Evolutionary conservation across 2,888 invertebrate genomes (phyloP).

Genomic region (Fragum whitleyi): DNA sequence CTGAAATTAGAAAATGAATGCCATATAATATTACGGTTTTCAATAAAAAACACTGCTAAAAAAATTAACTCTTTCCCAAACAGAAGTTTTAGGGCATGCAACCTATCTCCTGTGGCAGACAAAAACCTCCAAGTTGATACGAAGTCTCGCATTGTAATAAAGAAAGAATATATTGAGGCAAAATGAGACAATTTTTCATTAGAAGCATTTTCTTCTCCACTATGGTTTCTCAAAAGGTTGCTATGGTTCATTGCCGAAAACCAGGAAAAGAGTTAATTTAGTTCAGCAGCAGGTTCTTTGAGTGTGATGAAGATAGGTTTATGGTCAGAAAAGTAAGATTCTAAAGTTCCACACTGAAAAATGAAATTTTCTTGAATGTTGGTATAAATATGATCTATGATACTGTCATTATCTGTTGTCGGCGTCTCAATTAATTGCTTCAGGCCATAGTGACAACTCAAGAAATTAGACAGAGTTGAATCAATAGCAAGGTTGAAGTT

Average conservation of each 20-base stretch:
- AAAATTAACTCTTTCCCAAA: no score
- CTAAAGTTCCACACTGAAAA: neutral
- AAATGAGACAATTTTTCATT: no score
- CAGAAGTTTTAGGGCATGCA: no score
- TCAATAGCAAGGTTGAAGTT: neutral
- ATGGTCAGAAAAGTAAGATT: slow-evolving; percentile 9
- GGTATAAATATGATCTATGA: slow-evolving; percentile 5
- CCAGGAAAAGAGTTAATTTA: no score
- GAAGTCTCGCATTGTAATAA: no score
- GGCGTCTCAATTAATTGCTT: neutral
- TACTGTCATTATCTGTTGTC: slow-evolving; percentile 6
- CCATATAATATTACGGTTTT: neutral
- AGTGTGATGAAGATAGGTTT: neutral
- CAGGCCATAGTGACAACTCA: neutral
- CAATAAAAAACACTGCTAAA: no score
- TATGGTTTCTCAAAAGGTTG: no score
- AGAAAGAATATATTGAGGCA: no score
- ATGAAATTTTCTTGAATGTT: neutral
- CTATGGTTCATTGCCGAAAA: no score
- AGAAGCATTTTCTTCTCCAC: no score
- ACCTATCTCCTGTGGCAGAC: no score
- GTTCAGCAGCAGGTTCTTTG: neutral
- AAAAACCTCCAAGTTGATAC: no score
- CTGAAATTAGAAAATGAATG: neutral
- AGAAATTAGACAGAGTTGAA: neutral